Evolutionary conservation across 2,888 invertebrate genomes (phyloP).

Genomic region (Tachina fera): DNA sequence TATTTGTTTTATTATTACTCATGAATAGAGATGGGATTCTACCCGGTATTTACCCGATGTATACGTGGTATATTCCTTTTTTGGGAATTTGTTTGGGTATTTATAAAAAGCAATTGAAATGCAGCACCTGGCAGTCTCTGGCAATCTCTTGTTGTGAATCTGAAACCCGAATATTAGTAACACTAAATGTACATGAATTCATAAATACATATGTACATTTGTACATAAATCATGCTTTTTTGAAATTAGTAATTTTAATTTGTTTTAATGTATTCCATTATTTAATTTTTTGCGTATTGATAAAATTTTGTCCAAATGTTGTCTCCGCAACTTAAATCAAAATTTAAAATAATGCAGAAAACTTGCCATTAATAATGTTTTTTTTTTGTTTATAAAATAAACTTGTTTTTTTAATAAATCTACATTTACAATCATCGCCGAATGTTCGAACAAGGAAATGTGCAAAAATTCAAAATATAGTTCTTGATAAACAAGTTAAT

Average conservation of each 20-base stretch:
- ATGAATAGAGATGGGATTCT: too few species aligned
- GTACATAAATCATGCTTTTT: not conserved
- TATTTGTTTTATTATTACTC: too few species aligned
- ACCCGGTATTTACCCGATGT: too few species aligned
- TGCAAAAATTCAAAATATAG: constrained; percentile 10
- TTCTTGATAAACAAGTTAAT: constrained; percentile 25
- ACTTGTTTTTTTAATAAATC: constrained; percentile 28
- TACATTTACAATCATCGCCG: not conserved
- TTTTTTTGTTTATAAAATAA: constrained; percentile 2
- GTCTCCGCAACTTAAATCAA: not conserved
- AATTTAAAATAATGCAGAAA: constrained; percentile 5
- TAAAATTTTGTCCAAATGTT: not conserved
- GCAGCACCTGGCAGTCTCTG: too few species aligned
- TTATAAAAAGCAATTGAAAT: too few species aligned
- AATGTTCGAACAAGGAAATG: constrained; percentile 30
- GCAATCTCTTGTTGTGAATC: too few species aligned
- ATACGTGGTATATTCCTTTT: too few species aligned
- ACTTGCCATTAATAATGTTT: constrained; percentile 1
- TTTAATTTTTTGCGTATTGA: not conserved
- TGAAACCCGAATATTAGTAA: too few species aligned
- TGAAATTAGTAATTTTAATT: not conserved
- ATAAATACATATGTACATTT: too few species aligned
- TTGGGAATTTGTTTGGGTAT: too few species aligned
- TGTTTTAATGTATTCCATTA: too few species aligned
- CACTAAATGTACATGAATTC: too few species aligned